phyloP scores from a whole-genome alignment of 1,140 invertebrate species.

The Diorhabda elongata region DNA sequence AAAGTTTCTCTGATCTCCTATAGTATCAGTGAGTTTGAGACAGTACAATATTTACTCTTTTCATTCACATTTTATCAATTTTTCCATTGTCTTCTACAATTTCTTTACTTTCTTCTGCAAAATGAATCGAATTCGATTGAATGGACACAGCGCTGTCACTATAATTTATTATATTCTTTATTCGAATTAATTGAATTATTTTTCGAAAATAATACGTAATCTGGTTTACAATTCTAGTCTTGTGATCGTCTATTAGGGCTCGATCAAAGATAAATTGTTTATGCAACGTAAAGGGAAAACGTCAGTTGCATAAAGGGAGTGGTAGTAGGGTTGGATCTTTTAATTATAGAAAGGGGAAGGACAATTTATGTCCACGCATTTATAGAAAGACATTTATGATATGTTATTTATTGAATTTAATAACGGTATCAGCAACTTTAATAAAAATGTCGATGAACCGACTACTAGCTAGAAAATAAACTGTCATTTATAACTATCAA shows the following conservation, averaged over 20 bases:
- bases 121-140: too few relatives aligned
- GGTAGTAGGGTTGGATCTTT: constrained; percentile 24
- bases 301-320: constrained; percentile 12
- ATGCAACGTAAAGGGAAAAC: constrained; percentile 11
- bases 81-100: too few relatives aligned
- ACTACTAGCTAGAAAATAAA: neutral
- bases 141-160: too few relatives aligned
- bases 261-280: constrained; percentile 10
- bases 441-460: constrained; percentile 12
- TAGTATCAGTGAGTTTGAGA: too few relatives aligned
- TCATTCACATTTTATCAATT: too few relatives aligned
- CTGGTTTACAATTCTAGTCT: neutral
- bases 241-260: neutral
- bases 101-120: too few relatives aligned
- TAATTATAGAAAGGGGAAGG: constrained; percentile 30
- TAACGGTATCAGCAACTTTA: constrained; percentile 5
- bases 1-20: too few relatives aligned
- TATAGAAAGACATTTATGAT: constrained; percentile 25
- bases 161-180: too few relatives aligned
- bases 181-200: too few relatives aligned
- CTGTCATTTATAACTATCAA: too few relatives aligned
- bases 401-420: constrained; percentile 17
- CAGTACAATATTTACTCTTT: too few relatives aligned
- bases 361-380: constrained; percentile 28
- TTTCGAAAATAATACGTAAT: too few relatives aligned